These are phyloP conservation scores for Liasis olivaceus DNA, from an alignment of 2,797 vertebrate species.

Conservation along the genomic window DNA sequence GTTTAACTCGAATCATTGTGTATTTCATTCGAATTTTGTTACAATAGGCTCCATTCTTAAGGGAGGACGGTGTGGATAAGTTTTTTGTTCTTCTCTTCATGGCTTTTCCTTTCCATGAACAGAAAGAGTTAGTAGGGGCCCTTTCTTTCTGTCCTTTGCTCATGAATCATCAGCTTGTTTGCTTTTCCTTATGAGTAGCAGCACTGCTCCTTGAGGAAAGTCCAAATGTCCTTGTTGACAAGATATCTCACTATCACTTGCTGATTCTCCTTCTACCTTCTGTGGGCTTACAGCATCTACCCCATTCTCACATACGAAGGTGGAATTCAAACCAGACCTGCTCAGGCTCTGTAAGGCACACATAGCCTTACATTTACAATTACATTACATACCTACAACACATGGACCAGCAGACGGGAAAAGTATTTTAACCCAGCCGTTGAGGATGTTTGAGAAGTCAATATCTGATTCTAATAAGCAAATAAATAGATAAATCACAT, in stretches of 20 bases:
- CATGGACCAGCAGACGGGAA: background rate
- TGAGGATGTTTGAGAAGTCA: background rate
- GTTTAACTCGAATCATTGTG: no score
- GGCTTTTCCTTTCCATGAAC: background rate
- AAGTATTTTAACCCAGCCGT: background rate
- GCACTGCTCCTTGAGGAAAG: background rate
- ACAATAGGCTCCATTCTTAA: background rate
- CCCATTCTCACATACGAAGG: background rate
- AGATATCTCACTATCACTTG: background rate
- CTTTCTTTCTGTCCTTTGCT: background rate
- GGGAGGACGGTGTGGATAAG: background rate
- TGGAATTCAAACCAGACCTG: background rate
- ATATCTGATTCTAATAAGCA: background rate
- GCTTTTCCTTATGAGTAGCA: background rate
- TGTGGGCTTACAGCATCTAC: background rate
- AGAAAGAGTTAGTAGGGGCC: background rate
- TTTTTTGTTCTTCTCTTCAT: background rate
- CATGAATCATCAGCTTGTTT: background rate
- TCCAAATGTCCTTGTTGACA: background rate
- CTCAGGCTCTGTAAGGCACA: background rate
- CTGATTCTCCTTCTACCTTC: background rate
- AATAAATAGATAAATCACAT: constrained; percentile 41
- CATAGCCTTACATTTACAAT: background rate
- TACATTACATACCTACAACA: background rate
- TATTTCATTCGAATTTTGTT: no score